phyloP scores from a whole-genome alignment of 2,113 vertebrate genomes.

The Chionomys nivalis region DNA sequence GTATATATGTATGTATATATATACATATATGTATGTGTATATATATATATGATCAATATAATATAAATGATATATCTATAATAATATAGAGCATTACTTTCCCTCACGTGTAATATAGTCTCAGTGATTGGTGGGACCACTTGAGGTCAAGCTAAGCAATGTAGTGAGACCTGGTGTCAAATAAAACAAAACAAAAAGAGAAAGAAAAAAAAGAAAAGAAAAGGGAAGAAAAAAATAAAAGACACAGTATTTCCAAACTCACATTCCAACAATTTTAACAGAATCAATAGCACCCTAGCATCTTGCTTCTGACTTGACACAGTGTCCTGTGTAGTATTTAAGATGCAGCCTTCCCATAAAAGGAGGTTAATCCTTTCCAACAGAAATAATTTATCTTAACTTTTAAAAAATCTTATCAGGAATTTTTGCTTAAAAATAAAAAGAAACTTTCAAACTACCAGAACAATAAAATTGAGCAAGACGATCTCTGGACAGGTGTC shows the following conservation, averaged over 20 bases:
- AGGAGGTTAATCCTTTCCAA: neutral
- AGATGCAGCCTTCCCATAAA: neutral
- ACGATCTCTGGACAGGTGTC: neutral
- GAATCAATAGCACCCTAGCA: neutral
- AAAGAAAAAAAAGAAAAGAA: accelerated
- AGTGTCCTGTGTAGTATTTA: neutral
- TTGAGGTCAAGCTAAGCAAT: neutral
- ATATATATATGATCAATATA: no score
- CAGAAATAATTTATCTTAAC: neutral
- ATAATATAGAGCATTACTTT: no score
- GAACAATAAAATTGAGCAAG: neutral
- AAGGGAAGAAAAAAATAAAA: neutral
- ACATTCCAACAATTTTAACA: neutral
- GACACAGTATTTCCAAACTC: neutral
- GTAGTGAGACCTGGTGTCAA: neutral
- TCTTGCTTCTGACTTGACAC: neutral
- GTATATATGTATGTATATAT: no score
- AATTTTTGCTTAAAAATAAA: neutral
- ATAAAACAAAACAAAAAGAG: neutral
- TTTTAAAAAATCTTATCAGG: neutral
- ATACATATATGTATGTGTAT: no score
- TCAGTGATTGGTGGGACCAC: neutral
- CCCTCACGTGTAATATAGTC: neutral
- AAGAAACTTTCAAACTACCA: neutral
- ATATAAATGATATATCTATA: no score